phyloP scores from a whole-genome alignment of 2,113 vertebrate species.

The Rhinoderma darwinii region DNA sequence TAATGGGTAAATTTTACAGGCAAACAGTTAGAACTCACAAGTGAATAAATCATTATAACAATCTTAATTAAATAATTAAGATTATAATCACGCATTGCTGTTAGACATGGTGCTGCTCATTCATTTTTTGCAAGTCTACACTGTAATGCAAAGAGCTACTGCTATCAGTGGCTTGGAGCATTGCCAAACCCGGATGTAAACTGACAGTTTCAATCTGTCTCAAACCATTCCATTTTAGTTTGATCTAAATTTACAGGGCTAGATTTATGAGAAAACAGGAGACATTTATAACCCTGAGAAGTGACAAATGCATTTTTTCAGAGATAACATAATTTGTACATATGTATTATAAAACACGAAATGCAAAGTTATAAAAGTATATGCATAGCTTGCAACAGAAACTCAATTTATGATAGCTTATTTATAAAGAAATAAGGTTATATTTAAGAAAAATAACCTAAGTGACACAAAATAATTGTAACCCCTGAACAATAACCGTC shows the following conservation, averaged over 20 bases:
- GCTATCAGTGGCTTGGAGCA: slow-evolving; percentile 43
- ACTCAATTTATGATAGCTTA: not conserved
- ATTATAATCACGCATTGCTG: not conserved
- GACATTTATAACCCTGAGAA: slow-evolving; percentile 3
- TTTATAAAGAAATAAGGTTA: too few species aligned
- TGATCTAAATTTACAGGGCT: slow-evolving; percentile 19
- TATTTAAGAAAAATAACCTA: too few species aligned
- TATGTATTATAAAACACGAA: not conserved
- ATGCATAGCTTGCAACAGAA: not conserved
- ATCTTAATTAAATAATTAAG: not conserved
- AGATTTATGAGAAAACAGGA: slow-evolving; percentile 32
- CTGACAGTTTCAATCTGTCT: slow-evolving; percentile 51
- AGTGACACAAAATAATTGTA: too few species aligned
- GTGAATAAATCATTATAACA: not conserved
- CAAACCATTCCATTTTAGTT: slow-evolving; percentile 46
- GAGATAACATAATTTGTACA: not conserved
- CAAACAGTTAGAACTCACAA: not conserved
- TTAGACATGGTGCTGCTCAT: not conserved
- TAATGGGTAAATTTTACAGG: not conserved
- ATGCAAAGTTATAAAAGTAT: not conserved
- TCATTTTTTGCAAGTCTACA: slow-evolving; percentile 6
- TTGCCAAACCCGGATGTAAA: slow-evolving; percentile 42
- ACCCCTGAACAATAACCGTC: too few species aligned
- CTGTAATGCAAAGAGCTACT: not conserved
- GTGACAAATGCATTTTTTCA: not conserved